phyloP scores from a whole-genome alignment of 92 coral and sea anemone genomes.

The Zoanthus solanderi region DNA sequence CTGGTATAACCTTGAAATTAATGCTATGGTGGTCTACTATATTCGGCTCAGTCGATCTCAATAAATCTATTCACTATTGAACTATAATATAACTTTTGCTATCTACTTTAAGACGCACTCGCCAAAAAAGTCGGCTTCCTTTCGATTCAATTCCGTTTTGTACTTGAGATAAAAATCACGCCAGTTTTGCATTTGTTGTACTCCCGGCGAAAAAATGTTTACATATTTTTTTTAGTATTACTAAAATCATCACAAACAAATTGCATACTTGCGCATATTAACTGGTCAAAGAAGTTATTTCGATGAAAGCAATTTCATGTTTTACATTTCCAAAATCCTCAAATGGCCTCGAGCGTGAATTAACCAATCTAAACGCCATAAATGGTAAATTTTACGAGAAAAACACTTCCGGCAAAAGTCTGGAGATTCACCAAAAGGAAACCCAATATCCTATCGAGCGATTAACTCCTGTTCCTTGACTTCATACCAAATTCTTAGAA shows the following conservation, averaged over 20 bases:
- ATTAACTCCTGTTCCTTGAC: constrained; percentile 31
- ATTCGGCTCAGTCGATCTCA: background rate
- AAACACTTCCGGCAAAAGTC: constrained; percentile 50
- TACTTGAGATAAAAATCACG: background rate
- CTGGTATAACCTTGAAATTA: background rate
- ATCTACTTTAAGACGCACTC: background rate
- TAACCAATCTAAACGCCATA: constrained; percentile 39
- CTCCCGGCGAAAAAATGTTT: background rate
- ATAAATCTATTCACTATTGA: background rate
- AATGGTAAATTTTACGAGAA: constrained; percentile 45
- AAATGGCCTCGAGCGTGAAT: constrained; percentile 50
- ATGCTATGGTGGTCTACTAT: background rate
- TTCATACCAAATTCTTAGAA: constrained; percentile 28
- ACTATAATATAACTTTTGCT: background rate
- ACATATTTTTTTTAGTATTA: background rate
- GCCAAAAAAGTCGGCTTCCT: background rate
- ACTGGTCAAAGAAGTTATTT: background rate
- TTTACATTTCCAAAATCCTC: constrained; percentile 36
- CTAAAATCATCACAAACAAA: background rate
- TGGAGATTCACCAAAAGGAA: constrained; percentile 43
- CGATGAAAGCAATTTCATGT: constrained; percentile 25
- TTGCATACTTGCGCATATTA: background rate
- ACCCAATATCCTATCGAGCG: constrained; percentile 43
- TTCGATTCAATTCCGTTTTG: background rate
- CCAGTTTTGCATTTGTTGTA: background rate